Percentiles rank a stretch among this genome's conserved stretches.
phyloP scores from a whole-genome alignment of 2,113 vertebrate species.

The Zootoca vivipara region DNA sequence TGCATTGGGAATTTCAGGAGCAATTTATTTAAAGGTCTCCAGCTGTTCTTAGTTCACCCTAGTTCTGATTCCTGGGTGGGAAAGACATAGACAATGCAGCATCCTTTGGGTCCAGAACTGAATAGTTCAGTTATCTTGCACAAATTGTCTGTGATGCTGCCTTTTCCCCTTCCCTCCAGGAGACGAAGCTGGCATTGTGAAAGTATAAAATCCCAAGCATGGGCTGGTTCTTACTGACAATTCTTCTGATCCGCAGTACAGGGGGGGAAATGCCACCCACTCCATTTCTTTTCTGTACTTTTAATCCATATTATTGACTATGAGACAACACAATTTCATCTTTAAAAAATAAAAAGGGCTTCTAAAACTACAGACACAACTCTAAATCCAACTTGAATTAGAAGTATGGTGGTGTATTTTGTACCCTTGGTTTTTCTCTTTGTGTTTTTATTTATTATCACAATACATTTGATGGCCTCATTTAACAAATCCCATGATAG shows the following conservation, averaged over 20 bases:
- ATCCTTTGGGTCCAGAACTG: background rate
- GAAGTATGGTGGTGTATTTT: background rate
- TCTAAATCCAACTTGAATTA: background rate
- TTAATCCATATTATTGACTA: slow-evolving; percentile 20
- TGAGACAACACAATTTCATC: background rate
- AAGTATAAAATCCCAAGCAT: background rate
- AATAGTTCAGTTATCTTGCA: background rate
- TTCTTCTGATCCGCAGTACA: background rate
- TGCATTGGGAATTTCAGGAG: background rate
- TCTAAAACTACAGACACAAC: background rate
- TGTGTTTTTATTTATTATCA: background rate
- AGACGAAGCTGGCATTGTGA: background rate
- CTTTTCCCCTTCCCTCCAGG: background rate
- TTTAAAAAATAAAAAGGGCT: background rate
- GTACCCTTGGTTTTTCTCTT: too few relatives aligned
- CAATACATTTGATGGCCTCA: background rate
- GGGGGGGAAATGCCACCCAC: background rate
- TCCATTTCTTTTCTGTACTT: background rate
- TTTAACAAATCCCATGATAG: background rate
- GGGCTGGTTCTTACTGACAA: background rate
- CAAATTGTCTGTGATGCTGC: background rate
- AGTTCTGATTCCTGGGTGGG: background rate
- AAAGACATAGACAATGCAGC: background rate
- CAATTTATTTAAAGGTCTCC: background rate
- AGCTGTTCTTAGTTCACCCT: background rate